Conservation (phyloP, 2,888 invertebrate species). For the Odontomyia ornata region DNA sequence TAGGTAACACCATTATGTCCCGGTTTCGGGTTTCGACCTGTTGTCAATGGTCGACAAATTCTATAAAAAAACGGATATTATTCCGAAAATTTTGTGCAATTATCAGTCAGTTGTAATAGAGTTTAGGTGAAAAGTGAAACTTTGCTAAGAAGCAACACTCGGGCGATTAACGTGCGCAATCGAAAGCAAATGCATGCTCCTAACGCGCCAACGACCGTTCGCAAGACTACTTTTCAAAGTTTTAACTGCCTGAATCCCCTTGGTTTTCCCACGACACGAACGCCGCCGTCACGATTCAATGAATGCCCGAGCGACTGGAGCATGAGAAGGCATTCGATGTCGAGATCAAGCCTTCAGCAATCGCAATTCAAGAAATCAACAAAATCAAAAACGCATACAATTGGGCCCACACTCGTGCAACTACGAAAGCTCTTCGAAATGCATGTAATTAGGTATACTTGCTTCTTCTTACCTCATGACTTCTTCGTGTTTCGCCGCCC, state of each 20-base stretch:
- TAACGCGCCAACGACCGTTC: not conserved
- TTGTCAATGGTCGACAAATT: no score
- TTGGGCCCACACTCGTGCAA: constrained; percentile 42
- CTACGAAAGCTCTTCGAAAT: constrained; percentile 48
- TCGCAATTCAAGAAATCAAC: constrained; percentile 13
- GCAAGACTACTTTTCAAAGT: constrained; percentile 41
- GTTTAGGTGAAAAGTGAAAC: not conserved
- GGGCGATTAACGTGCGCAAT: constrained; percentile 32
- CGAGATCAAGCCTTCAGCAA: constrained; percentile 41
- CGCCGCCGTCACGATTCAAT: not conserved
- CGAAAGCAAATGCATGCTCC: constrained; percentile 24
- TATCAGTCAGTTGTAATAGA: not conserved
- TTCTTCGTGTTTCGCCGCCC: constrained; percentile 24
- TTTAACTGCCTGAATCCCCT: constrained; percentile 46
- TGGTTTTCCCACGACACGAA: constrained; percentile 17
- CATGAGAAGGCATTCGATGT: constrained; percentile 32
- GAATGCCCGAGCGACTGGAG: constrained; percentile 14
- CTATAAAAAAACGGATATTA: not conserved
- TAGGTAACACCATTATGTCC: no score
- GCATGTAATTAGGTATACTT: constrained; percentile 63
- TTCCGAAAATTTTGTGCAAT: not conserved
- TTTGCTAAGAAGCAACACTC: constrained; percentile 16
- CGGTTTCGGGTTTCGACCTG: no score
- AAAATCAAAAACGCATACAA: constrained; percentile 34
- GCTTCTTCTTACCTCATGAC: constrained; percentile 35